Evolutionary conservation across 2,888 invertebrate species (phyloP).

Genomic region (Ganaspis brasiliensis): DNA sequence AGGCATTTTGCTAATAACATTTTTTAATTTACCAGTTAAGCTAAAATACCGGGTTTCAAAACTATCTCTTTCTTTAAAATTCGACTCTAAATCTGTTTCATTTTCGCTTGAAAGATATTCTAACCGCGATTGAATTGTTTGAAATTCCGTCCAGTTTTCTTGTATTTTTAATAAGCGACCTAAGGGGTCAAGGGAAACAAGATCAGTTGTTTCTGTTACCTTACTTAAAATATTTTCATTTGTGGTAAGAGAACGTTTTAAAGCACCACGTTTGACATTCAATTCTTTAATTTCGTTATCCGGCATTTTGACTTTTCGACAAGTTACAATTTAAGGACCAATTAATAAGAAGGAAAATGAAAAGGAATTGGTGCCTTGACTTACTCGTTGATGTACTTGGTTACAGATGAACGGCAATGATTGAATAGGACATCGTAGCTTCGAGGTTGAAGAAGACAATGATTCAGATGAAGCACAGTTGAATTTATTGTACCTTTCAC

Average conservation of each 20-base stretch:
- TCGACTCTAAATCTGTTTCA: background rate
- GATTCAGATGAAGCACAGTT: too few relatives aligned
- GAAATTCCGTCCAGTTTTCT: background rate
- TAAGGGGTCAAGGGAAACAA: background rate
- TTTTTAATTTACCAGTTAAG: background rate
- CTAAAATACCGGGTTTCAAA: background rate
- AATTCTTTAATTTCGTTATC: background rate
- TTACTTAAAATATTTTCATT: background rate
- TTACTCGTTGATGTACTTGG: constrained; percentile 17
- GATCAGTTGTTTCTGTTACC: background rate
- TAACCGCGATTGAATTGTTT: background rate
- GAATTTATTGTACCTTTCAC: too few relatives aligned
- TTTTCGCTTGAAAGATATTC: background rate
- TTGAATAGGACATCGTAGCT: too few relatives aligned
- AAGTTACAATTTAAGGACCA: too few relatives aligned
- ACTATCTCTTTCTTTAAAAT: background rate
- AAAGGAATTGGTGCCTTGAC: constrained; percentile 8
- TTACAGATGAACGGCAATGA: too few relatives aligned
- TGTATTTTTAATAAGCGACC: background rate
- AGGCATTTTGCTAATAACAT: too few relatives aligned
- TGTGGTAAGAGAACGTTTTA: background rate
- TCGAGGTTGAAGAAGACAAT: too few relatives aligned
- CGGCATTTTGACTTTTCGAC: too few relatives aligned
- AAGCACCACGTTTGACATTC: background rate
- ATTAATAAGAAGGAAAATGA: background rate